Evolutionary conservation across 1,140 invertebrate genomes (phyloP).

Genomic region (Bicyclus anynana): DNA sequence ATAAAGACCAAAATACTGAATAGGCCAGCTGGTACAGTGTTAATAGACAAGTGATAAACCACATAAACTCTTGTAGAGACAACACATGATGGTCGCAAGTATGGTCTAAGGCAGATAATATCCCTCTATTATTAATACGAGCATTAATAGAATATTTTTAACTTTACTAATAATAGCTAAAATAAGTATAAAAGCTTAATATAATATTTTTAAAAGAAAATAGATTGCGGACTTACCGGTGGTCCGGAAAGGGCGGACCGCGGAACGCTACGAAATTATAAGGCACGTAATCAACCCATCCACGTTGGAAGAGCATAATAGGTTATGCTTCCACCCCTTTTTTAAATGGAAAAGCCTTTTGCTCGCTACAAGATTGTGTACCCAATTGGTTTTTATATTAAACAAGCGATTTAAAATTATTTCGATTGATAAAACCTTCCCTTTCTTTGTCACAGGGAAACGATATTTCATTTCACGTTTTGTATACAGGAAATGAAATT

Average conservation of each 20-base stretch:
- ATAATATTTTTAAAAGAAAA: not conserved
- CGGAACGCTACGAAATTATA: conserved; percentile 3
- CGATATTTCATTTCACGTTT: not conserved
- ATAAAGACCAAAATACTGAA: too few species aligned
- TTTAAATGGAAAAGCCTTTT: conserved; percentile 5
- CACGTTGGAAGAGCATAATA: not conserved
- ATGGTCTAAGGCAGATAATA: too few species aligned
- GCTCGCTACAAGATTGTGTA: not conserved
- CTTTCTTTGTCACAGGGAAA: not conserved
- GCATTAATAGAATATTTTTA: too few species aligned
- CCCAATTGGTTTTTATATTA: not conserved
- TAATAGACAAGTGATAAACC: too few species aligned
- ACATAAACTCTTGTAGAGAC: too few species aligned
- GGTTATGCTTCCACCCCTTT: conserved; percentile 4
- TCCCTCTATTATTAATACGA: too few species aligned
- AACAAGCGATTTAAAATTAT: not conserved
- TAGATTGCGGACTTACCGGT: not conserved
- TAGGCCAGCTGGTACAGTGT: too few species aligned
- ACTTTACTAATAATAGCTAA: not conserved
- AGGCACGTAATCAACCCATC: not conserved
- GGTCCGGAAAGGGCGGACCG: not conserved
- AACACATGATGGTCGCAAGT: too few species aligned
- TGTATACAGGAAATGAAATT: not conserved
- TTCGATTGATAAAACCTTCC: not conserved
- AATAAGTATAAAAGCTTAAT: not conserved